Conservation (phyloP, 1,140 invertebrate species). For the Bombus waltoni region DNA sequence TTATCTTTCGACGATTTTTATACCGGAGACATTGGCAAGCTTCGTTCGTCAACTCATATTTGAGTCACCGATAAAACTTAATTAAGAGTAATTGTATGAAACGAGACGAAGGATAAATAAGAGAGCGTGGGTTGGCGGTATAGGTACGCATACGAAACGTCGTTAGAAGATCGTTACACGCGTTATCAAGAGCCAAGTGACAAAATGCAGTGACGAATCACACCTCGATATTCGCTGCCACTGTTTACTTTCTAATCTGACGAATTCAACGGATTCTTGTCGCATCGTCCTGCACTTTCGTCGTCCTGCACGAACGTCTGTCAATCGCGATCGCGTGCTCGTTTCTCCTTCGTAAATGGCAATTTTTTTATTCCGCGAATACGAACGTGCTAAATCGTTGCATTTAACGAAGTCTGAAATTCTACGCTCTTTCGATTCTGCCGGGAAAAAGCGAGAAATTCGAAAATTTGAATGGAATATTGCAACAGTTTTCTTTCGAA, state of each 20-base stretch:
- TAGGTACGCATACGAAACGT: too few relatives aligned
- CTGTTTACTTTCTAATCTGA: constrained; percentile 14
- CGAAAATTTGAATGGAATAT: too few relatives aligned
- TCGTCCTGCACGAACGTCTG: background rate
- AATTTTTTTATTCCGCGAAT: too few relatives aligned
- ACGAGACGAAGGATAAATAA: background rate
- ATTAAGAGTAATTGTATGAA: background rate
- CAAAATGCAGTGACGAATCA: background rate
- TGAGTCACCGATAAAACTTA: background rate
- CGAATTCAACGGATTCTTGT: background rate
- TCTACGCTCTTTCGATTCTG: too few relatives aligned
- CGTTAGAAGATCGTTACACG: background rate
- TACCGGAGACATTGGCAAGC: background rate
- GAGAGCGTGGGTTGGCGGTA: background rate
- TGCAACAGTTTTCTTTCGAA: too few relatives aligned
- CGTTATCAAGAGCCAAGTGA: background rate
- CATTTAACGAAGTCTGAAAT: too few relatives aligned
- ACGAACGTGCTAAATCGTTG: too few relatives aligned
- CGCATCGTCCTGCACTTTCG: background rate
- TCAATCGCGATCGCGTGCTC: background rate
- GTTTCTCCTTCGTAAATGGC: too few relatives aligned
- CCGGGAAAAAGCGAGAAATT: too few relatives aligned
- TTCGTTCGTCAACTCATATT: background rate
- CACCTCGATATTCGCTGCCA: background rate
- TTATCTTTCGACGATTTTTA: background rate